These are phyloP conservation scores for Hemicordylus capensis DNA, from an alignment of 2,113 vertebrate species.

Conservation along the genomic window DNA sequence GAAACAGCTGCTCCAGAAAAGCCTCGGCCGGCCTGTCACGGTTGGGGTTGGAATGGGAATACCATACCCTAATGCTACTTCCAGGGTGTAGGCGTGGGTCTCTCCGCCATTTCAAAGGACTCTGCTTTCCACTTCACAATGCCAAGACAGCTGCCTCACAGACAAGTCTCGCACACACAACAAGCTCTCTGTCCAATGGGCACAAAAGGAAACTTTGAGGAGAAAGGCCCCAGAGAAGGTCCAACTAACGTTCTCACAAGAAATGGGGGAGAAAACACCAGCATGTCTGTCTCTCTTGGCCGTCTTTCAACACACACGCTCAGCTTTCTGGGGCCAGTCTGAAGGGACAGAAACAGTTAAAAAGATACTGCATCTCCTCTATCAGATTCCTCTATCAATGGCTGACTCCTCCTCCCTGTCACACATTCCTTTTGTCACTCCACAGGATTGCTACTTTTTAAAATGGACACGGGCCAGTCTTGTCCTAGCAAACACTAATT, in stretches of 20 bases:
- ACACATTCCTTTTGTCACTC: neutral
- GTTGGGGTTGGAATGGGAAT: neutral
- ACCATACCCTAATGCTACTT: rapidly evolving
- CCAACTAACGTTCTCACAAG: neutral
- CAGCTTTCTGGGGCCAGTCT: neutral
- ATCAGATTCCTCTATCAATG: neutral
- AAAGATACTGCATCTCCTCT: too few relatives aligned
- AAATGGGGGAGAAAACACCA: neutral
- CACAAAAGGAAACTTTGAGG: slow-evolving; percentile 58
- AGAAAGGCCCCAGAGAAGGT: slow-evolving; percentile 37
- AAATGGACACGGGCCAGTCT: neutral
- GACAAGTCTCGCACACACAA: neutral
- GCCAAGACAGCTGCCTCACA: neutral
- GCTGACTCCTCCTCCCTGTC: neutral
- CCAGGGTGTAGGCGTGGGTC: slow-evolving; percentile 2
- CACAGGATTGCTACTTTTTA: neutral
- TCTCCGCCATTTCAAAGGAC: neutral
- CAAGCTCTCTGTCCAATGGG: slow-evolving; percentile 44
- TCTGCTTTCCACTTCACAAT: neutral
- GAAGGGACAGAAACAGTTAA: neutral
- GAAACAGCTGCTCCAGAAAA: slow-evolving; percentile 6
- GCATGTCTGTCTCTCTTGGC: neutral
- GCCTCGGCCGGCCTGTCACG: neutral
- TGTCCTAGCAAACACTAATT: too few relatives aligned
- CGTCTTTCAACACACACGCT: neutral